These are phyloP conservation scores for Eurystomus glaucurus DNA, from an alignment of 2,797 vertebrate genomes.

Conservation along the genomic window DNA sequence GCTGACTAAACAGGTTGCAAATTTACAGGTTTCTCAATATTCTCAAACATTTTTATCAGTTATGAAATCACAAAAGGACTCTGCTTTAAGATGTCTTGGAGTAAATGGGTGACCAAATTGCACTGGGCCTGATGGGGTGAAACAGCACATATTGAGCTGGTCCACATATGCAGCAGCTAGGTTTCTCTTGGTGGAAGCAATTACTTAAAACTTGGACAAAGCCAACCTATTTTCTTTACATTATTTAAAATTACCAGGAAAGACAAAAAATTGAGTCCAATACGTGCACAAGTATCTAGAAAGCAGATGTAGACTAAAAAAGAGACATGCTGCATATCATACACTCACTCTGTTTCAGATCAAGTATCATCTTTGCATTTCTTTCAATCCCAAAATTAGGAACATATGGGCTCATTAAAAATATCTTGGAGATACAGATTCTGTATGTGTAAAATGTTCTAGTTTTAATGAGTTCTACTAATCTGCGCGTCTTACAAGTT, in stretches of 20 bases:
- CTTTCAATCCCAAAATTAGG: neutral
- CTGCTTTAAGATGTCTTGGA: neutral
- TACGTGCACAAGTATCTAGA: neutral
- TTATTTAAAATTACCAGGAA: neutral
- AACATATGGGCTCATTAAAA: neutral
- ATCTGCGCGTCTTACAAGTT: neutral
- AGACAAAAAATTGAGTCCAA: neutral
- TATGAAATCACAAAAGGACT: neutral
- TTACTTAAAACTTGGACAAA: neutral
- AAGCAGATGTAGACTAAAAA: neutral
- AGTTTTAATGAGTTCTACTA: neutral
- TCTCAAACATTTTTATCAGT: accelerated
- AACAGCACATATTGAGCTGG: neutral
- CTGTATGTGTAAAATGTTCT: neutral
- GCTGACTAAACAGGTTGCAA: neutral
- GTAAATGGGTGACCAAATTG: neutral
- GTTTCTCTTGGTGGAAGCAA: neutral
- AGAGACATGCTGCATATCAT: neutral
- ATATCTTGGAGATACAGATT: neutral
- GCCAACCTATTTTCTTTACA: neutral
- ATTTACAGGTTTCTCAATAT: neutral
- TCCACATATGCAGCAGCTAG: neutral
- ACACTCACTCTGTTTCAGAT: neutral
- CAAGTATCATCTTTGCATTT: neutral
- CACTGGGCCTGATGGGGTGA: neutral